Evolutionary conservation across 1,140 invertebrate species (phyloP).

Genomic region (Heterodera carotae): DNA sequence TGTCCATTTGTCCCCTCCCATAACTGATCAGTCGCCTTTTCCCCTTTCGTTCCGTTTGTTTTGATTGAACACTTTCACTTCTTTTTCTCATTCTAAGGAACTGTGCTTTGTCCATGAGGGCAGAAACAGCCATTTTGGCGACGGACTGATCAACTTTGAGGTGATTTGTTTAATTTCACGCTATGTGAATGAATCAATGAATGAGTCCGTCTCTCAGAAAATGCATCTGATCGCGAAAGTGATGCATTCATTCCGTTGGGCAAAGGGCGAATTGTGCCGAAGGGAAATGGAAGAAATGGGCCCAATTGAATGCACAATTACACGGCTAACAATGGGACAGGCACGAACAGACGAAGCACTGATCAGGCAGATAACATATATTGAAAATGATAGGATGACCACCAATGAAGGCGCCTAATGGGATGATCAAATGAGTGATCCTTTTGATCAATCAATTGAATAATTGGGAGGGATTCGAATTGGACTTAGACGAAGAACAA

Average conservation of each 20-base stretch:
- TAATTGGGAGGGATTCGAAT: too few species aligned
- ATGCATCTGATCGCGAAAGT: slow-evolving; percentile 87
- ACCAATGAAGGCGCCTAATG: too few species aligned
- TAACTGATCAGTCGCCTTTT: too few species aligned
- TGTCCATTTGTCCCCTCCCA: neutral
- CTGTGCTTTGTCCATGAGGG: slow-evolving; percentile 87
- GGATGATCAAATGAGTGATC: too few species aligned
- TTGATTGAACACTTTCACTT: too few species aligned
- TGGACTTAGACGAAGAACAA: too few species aligned
- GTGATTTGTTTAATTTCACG: neutral
- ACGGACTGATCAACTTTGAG: slow-evolving; percentile 77
- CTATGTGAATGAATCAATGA: neutral
- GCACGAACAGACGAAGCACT: slow-evolving; percentile 27
- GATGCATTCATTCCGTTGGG: slow-evolving; percentile 77
- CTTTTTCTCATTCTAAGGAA: slow-evolving; percentile 66
- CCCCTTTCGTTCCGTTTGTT: too few species aligned
- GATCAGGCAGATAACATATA: slow-evolving; percentile 16
- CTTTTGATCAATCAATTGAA: too few species aligned
- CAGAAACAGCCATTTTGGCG: slow-evolving; percentile 81
- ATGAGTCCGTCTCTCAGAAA: slow-evolving; percentile 70
- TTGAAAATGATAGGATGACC: too few species aligned
- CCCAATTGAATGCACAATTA: neutral
- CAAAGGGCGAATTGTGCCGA: slow-evolving; percentile 70
- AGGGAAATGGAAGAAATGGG: neutral
- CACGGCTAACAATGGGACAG: slow-evolving; percentile 18